Evolutionary conservation across 1,140 invertebrate genomes (phyloP).

Genomic region (Sipha flava): DNA sequence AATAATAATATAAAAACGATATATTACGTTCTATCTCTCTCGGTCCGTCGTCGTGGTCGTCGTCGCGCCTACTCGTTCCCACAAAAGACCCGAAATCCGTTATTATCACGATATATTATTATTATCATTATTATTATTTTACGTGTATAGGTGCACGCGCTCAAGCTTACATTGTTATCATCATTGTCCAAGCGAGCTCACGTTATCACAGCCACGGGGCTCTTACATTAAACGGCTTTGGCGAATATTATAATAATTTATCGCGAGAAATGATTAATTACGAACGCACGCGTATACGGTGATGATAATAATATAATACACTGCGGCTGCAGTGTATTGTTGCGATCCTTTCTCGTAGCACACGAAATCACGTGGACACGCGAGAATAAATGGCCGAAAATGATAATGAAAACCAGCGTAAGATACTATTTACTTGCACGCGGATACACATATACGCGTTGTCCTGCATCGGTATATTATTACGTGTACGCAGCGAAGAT

Average conservation of each 20-base stretch:
- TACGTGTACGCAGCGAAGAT: no score
- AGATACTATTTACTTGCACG: neutral
- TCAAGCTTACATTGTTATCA: neutral
- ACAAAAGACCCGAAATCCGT: neutral
- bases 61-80: no score
- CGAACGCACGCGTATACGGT: neutral
- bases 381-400: neutral
- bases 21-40: neutral
- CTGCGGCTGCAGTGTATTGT: no score
- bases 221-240: neutral
- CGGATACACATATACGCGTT: no score
- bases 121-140: no score
- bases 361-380: neutral
- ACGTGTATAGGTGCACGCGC: no score
- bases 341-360: no score
- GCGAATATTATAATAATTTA: neutral
- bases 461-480: no score
- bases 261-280: slow-evolving; percentile 13
- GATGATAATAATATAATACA: neutral
- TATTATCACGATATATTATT: no score
- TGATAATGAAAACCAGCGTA: neutral
- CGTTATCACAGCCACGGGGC: neutral
- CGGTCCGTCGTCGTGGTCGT: neutral
- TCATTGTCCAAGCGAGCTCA: neutral
- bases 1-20: neutral